Evolutionary conservation across 1,140 invertebrate genomes (phyloP), one percentile per base, ranked within the genome.

Genomic region (Luehdorfia chinensis): DNA sequence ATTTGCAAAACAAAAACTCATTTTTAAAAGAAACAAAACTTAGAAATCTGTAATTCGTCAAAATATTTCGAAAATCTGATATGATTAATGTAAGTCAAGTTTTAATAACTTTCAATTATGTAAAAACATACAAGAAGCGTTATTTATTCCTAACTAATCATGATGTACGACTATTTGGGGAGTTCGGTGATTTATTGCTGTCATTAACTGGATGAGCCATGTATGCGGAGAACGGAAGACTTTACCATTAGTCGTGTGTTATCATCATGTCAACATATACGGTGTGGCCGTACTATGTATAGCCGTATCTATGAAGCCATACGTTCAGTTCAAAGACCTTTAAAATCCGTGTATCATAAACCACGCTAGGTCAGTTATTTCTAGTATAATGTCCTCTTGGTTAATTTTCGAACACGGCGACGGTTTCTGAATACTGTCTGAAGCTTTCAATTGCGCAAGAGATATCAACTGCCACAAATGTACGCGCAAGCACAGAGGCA

Each of bases 151-250:
- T 16, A n/a, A 39, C 25, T 51, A 49, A 64, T 59, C 50, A 49
- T 65, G 61, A 65, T 65, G 44, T 47, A 65, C 41, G 27, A 50
- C 47, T 58, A 43, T 60, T 58, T 61, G 34, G n/a, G n/a, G 13
- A 54, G 19, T 52, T 58, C 30, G 32, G 47, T 61, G 59, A 68
- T 64, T 50, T 57, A 66, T 68, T 52, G 51, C 33, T 13, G 44
- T 53, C 43, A 53, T 50, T 32, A 55, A 13, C 33, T 19, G 23
- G 23, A 5, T n/a, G 15, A 37, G 4, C 11, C 44, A 34, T 11
- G 37, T 7, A 14, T 25, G 43, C 27, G 12, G 14, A 34, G 14
- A 44, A 27, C 32, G 44, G 16, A 41, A 49, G 16, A 31, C 32
- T 31, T 27, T 19, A n/a, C 21, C 5, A 30, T 12, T 31, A 30